Evolutionary conservation across 2,113 vertebrate species (phyloP), one percentile per base, ranked within the genome.

Genomic region (Probosciger aterrimus): DNA sequence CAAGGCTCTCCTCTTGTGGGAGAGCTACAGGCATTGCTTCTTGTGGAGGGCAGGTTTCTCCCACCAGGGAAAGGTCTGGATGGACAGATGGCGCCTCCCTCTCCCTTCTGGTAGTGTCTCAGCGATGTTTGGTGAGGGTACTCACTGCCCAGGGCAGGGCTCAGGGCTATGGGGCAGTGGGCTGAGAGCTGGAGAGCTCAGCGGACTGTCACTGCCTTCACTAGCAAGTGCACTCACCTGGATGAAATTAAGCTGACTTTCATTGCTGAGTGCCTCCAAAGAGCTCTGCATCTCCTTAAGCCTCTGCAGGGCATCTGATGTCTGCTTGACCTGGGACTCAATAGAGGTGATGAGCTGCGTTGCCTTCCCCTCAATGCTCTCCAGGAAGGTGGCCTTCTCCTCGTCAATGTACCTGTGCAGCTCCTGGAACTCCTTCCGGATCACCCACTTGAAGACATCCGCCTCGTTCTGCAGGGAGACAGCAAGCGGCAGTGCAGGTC

Each of bases 391-490:
- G 22, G 98, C 97, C 96, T 98, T 98, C 96, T 99, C 98, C 80
- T 98, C 98, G 0, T 98, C 98, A 10, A 99, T 96, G 90, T 97
- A 98, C 65, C 93, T 97, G 82, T 98, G 98, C 63, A 99, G 83
- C 70, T 99, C 98, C 67, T 98, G 98, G 88, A 99, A 99, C 96
- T 99, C 98, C 11, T 97, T 98, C 78, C 97, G 97, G 84, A 99
- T 98, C 96, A 99, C 98, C 97, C 98, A 98, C 92, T 98, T 98
- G 96, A 98, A 97, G 86, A 99, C 98, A 14, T 99, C 98, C 0
- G 98, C 98, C 95, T 99, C 98, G 0, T 99, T 99, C 98, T 99
- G 91, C 19, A 35, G 3, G 70, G 37, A 86, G 37, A 70, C 13
- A 55, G 57, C 35, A n/a, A 4, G 9, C 0, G 0, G 63, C 46